Base-by-base conservation (phyloP, 2,113 vertebrate species). In the Taurulus bubalis region DNA sequence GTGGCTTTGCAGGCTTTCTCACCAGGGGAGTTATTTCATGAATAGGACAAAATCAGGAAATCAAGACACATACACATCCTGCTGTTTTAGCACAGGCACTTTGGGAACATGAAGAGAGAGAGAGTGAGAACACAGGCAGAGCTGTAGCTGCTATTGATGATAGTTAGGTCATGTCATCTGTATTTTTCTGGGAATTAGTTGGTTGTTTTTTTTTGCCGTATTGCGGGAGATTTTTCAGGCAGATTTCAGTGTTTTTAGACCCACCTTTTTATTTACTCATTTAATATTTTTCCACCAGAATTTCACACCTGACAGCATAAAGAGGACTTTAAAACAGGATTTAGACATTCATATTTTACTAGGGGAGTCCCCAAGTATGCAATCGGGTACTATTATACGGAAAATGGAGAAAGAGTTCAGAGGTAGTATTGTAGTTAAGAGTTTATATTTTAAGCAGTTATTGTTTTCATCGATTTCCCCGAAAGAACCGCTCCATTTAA, bases 31-130 rank as follows among this genome's bases (percentile, higher is more conserved):
- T 51, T 24, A 76, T 68, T 9, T 60, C 28, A 80, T 66, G 66
- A 80, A 77, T 32, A 75, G 77, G 60, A 70, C n/a, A 30, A 36
- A 88, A 71, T 79, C 75, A 77, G 40, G 0, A 82, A 70, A 79
- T 53, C 36, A 63, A 86, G 79, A 74, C 34, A 70, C 20, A 77
- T 77, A 59, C 8, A 75, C 55, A 76, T 60, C 34, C 40, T 79
- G 40, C 28, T 26, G 28, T 73, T 70, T 47, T n/a, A 47, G 45
- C 62, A 49, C 58, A 68, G 71, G 79, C 55, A 64, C 66, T 28
- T 34, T 58, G 47, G 12, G 53, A 40, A 67, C 55, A 32, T n/a
- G 30, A 36, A 66, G 38, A 36, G 36, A 0, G 32, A 36, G 32
- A 51, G 51, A 62, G 58, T 36, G 47, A 45, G 22, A 49, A 76